phyloP scores from a whole-genome alignment of 2,113 vertebrate species.

The Centropus bengalensis region DNA sequence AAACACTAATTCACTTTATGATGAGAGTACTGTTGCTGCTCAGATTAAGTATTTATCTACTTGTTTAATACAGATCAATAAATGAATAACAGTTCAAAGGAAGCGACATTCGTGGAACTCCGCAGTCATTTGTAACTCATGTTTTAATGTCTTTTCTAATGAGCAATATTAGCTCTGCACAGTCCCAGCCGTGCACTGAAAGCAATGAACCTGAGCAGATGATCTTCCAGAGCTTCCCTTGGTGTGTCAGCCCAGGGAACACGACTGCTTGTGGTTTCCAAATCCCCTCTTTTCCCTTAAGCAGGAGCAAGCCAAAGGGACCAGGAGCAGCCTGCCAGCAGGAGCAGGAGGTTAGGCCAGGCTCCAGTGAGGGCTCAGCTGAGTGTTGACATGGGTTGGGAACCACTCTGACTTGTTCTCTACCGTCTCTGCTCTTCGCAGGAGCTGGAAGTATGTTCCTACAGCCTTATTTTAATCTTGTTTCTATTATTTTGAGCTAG shows the following conservation, averaged over 20 bases:
- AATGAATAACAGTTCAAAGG: conserved; percentile 44
- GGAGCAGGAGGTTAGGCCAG: neutral
- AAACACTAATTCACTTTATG: conserved; percentile 54
- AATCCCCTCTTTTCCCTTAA: neutral
- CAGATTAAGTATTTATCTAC: conserved; percentile 64
- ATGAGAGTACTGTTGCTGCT: conserved; percentile 30
- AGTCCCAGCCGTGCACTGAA: neutral
- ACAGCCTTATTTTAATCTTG: neutral
- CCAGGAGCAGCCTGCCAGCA: neutral
- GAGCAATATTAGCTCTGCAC: neutral
- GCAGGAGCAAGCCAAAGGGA: neutral
- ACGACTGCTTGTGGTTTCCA: neutral
- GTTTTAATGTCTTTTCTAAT: conserved; percentile 43
- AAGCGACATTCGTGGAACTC: conserved; percentile 26
- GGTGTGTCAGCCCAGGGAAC: neutral
- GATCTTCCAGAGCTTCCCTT: neutral
- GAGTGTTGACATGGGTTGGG: neutral
- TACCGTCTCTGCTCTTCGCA: neutral
- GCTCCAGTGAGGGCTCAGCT: neutral
- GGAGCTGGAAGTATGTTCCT: neutral
- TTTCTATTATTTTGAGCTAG: neutral
- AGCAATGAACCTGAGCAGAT: neutral
- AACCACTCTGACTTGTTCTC: neutral
- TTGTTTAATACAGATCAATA: conserved; percentile 72
- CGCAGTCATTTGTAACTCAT: conserved; percentile 15